phyloP scores from a whole-genome alignment of 92 coral and sea anemone species.

The Pocillopora grandis region DNA sequence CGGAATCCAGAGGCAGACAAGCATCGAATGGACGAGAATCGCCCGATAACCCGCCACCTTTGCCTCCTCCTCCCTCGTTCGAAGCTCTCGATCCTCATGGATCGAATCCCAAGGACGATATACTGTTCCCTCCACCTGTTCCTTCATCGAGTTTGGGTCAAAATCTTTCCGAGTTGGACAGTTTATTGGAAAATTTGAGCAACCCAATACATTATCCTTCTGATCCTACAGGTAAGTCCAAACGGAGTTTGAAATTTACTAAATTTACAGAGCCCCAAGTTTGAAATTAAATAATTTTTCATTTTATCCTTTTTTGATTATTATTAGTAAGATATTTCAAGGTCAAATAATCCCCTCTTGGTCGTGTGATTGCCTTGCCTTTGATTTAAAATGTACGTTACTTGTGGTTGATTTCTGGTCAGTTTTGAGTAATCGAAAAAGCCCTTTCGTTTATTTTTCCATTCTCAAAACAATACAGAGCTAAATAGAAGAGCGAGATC shows the following conservation, averaged over 20 bases:
- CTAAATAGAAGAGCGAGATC: background rate
- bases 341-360: background rate
- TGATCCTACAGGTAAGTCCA: constrained; percentile 62
- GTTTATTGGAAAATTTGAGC: constrained; percentile 85
- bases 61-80: constrained; percentile 87
- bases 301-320: background rate
- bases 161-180: constrained; percentile 94
- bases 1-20: constrained; percentile 25
- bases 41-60: constrained; percentile 91
- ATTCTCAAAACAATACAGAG: background rate
- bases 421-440: constrained; percentile 9
- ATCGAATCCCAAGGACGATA: constrained; percentile 48
- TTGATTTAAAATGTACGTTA: constrained; percentile 8
- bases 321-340: background rate
- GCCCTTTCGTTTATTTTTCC: background rate
- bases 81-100: constrained; percentile 74
- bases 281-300: background rate
- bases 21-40: constrained; percentile 70
- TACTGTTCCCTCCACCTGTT: constrained; percentile 63
- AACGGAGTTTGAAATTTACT: too few species aligned
- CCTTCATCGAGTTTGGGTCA: constrained; percentile 81
- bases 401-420: background rate
- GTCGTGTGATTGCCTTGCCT: constrained; percentile 3
- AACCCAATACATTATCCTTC: constrained; percentile 62
- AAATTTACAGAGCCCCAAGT: background rate